phyloP scores from a whole-genome alignment of 2,888 invertebrate species.

The Magallana nippona region DNA sequence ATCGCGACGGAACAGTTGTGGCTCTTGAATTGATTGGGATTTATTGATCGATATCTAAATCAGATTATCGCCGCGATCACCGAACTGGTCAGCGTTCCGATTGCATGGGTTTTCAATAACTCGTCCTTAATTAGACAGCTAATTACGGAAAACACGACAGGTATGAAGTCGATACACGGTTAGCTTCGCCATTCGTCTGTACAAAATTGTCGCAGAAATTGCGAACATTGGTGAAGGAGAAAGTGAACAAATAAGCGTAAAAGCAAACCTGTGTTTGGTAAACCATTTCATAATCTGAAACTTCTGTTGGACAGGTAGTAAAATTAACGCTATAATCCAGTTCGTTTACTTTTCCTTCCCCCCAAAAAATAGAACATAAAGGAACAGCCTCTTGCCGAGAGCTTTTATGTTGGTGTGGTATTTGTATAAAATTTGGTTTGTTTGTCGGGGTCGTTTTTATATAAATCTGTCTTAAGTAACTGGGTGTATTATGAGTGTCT shows the following conservation, averaged over 20 bases:
- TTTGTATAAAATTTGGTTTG: background rate
- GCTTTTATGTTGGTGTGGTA: background rate
- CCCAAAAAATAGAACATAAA: no score
- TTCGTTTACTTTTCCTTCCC: no score
- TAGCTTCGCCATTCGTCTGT: no score
- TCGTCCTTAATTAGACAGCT: background rate
- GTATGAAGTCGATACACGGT: background rate
- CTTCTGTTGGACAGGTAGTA: no score
- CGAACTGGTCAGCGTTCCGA: slow-evolving; percentile 17
- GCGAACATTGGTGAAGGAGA: no score
- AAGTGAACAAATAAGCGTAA: no score
- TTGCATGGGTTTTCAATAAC: slow-evolving; percentile 11
- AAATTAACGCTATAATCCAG: no score
- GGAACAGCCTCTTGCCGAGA: no score
- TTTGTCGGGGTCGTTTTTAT: slow-evolving; percentile 18
- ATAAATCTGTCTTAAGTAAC: slow-evolving; percentile 32
- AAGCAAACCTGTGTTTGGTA: slow-evolving; percentile 17
- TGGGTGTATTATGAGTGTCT: slow-evolving; percentile 26
- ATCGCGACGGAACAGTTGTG: background rate
- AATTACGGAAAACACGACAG: slow-evolving; percentile 13
- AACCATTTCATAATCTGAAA: background rate
- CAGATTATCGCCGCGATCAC: background rate
- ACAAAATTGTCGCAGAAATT: no score
- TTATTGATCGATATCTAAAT: slow-evolving; percentile 25
- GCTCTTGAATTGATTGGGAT: slow-evolving; percentile 8